Evolutionary conservation across 1,140 invertebrate species (phyloP).

Genomic region (Drosophila nigrodunni): DNA sequence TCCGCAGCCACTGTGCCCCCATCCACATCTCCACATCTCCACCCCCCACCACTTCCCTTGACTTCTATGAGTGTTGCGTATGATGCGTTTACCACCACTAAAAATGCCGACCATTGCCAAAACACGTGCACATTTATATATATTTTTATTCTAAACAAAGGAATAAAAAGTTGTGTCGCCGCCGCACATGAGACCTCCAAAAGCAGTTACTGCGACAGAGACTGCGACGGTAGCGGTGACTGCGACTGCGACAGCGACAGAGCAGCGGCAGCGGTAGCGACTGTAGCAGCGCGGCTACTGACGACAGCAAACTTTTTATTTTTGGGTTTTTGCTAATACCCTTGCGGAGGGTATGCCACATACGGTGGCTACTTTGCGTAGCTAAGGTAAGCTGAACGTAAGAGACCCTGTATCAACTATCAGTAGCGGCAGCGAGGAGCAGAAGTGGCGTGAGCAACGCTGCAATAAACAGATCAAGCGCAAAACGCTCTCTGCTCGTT

Average conservation of each 20-base stretch:
- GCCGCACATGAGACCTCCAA: conserved; percentile 68
- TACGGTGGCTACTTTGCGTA: too few species aligned
- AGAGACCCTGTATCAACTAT: too few species aligned
- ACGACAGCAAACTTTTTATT: not conserved
- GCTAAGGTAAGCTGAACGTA: too few species aligned
- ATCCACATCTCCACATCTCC: not conserved
- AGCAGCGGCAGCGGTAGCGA: not conserved
- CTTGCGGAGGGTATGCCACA: not conserved
- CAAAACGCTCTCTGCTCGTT: too few species aligned
- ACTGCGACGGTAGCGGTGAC: not conserved
- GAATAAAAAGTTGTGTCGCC: conserved; percentile 78
- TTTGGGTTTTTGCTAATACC: not conserved
- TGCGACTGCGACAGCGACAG: too few species aligned
- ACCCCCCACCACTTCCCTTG: not conserved
- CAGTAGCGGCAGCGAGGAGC: too few species aligned
- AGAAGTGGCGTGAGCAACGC: too few species aligned
- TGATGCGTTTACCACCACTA: conserved; percentile 49
- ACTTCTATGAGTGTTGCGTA: conserved; percentile 8
- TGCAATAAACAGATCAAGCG: too few species aligned
- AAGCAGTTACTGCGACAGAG: too few species aligned
- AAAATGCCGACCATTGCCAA: conserved; percentile 47
- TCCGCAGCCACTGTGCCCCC: conserved; percentile 20
- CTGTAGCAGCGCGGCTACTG: not conserved
- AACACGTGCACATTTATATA: conserved; percentile 78
- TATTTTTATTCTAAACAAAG: conserved; percentile 81